Evolutionary conservation across 2,113 vertebrate genomes (phyloP).

Genomic region (Sander vitreus): DNA sequence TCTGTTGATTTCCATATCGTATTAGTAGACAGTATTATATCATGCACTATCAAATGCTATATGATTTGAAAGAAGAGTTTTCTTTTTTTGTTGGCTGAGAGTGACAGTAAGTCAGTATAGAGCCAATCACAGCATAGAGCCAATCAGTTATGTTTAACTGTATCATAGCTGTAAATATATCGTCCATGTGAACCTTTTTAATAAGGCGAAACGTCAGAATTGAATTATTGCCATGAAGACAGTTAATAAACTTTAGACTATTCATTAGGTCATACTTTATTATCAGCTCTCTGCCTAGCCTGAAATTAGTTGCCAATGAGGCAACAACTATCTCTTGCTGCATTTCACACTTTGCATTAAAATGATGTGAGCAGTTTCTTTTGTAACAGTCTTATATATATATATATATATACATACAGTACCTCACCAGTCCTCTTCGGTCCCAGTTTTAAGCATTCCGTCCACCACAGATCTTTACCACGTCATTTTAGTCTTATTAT

Average conservation of each 20-base stretch:
- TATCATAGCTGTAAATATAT: background rate
- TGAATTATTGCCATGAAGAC: background rate
- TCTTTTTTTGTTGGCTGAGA: background rate
- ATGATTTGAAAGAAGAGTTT: constrained; percentile 5
- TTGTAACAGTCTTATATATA: background rate
- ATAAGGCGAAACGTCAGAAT: background rate
- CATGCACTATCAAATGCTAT: constrained; percentile 17
- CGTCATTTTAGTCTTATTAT: background rate
- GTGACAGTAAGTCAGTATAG: background rate
- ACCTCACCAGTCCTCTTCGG: background rate
- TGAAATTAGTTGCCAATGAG: background rate
- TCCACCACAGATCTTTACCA: constrained; percentile 4
- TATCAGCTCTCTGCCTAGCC: background rate
- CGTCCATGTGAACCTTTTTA: background rate
- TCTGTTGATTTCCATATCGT: constrained; percentile 9
- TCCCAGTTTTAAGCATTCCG: background rate
- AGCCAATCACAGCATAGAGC: background rate
- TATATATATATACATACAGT: background rate
- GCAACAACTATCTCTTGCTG: background rate
- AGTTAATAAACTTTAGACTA: background rate
- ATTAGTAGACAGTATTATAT: constrained; percentile 22
- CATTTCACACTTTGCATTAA: constrained; percentile 17
- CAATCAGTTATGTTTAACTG: background rate
- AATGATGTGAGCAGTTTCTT: background rate
- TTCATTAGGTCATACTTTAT: background rate